These are phyloP conservation scores for Halcyon leucocephala DNA, from an alignment of 2,797 vertebrate species.

Conservation along the genomic window DNA sequence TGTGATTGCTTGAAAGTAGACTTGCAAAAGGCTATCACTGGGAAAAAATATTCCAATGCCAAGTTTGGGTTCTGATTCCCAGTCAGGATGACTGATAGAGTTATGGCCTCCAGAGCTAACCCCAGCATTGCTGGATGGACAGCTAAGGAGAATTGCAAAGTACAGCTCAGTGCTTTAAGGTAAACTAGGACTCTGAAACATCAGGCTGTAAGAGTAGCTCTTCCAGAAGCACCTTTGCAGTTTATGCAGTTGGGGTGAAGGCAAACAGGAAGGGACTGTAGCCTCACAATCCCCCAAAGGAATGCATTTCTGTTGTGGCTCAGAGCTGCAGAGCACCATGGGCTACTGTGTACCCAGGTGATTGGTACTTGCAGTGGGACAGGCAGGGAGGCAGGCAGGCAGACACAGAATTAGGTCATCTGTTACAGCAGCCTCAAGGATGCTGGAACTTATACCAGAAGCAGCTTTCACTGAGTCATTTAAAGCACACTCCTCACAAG, in stretches of 20 bases:
- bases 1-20: neutral
- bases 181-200: neutral
- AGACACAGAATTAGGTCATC: neutral
- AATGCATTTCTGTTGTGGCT: neutral
- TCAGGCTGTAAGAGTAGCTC: neutral
- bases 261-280: neutral
- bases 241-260: neutral
- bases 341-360: neutral
- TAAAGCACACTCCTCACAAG: neutral
- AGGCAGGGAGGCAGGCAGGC: neutral
- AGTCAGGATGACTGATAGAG: neutral
- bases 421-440: neutral
- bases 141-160: neutral
- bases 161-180: neutral
- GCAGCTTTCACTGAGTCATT: neutral
- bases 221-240: neutral
- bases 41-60: neutral
- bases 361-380: neutral
- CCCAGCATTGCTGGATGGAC: neutral
- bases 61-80: neutral
- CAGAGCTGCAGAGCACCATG: accelerated
- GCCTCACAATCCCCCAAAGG: neutral
- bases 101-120: neutral
- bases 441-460: neutral
- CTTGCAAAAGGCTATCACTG: neutral